Percentiles rank a stretch among this genome's conserved stretches.
Conservation (phyloP, 2,888 invertebrate genomes). For the Acronicta psi region DNA sequence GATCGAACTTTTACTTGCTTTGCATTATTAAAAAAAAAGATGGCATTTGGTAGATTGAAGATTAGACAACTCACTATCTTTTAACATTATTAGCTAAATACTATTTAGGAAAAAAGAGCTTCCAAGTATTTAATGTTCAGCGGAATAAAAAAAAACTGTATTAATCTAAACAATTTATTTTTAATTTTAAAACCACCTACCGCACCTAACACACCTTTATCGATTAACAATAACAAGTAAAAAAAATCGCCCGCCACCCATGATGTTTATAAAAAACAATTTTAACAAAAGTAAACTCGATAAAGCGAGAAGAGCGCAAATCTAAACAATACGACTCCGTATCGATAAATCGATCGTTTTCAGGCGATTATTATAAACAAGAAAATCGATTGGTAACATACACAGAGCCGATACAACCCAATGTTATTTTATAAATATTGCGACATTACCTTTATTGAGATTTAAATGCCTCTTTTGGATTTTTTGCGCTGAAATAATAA, state of each 20-base stretch:
- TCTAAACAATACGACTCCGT: constrained; percentile 63
- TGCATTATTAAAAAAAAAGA: too few relatives aligned
- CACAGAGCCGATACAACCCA: constrained; percentile 53
- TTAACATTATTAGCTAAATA: too few relatives aligned
- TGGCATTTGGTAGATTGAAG: too few relatives aligned
- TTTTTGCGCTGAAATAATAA: constrained; percentile 15
- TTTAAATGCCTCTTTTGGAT: constrained; percentile 35
- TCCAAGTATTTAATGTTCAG: too few relatives aligned
- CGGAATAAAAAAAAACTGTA: too few relatives aligned
- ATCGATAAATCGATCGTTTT: constrained; percentile 63
- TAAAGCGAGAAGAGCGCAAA: constrained; percentile 69
- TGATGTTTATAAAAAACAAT: constrained; percentile 78
- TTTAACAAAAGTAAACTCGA: constrained; percentile 76
- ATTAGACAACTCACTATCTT: too few relatives aligned
- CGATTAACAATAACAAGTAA: constrained; percentile 59
- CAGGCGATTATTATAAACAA: constrained; percentile 78
- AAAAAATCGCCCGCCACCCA: constrained; percentile 51
- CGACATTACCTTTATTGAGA: constrained; percentile 50
- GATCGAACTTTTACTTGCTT: too few relatives aligned
- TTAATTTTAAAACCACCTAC: constrained; percentile 45
- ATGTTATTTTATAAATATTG: constrained; percentile 67
- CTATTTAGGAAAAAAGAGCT: too few relatives aligned
- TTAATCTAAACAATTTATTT: constrained; percentile 47
- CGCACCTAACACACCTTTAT: constrained; percentile 45
- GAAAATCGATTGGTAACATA: constrained; percentile 80